Evolutionary conservation across 2,797 vertebrate genomes (phyloP).

Genomic region (Sebastes matsubarae): DNA sequence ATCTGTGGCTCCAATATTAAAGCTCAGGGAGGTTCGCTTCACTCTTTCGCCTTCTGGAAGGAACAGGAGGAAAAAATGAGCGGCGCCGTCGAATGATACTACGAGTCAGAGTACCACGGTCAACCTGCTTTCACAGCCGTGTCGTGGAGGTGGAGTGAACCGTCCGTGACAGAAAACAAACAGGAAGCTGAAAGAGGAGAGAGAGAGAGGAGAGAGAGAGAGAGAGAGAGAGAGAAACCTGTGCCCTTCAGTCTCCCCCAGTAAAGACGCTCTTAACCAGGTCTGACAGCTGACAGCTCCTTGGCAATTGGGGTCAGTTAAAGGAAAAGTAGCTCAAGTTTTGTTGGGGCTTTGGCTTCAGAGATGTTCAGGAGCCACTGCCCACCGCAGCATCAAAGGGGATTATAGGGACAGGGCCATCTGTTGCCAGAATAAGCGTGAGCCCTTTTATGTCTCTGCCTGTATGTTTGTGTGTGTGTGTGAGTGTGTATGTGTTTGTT

Average conservation of each 20-base stretch:
- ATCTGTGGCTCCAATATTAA: conserved; percentile 77
- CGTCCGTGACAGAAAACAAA: conserved; percentile 70
- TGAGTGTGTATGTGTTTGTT: conserved; percentile 32
- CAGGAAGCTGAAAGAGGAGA: conserved; percentile 61
- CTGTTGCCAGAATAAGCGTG: conserved; percentile 81
- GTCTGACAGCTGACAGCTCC: conserved; percentile 85
- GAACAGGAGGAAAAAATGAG: conserved; percentile 34
- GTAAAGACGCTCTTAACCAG: conserved; percentile 82
- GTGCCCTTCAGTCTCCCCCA: conserved; percentile 80
- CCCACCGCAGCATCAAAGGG: conserved; percentile 86
- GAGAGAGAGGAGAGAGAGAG: not conserved
- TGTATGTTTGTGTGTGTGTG: conserved; percentile 54
- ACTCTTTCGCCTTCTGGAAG: conserved; percentile 35
- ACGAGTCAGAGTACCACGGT: conserved; percentile 46
- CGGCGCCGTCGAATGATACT: conserved; percentile 28
- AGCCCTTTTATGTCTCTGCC: conserved; percentile 82
- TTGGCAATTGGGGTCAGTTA: conserved; percentile 86
- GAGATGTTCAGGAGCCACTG: conserved; percentile 85
- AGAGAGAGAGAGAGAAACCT: conserved; percentile 56
- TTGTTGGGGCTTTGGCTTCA: conserved; percentile 81
- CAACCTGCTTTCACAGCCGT: conserved; percentile 44
- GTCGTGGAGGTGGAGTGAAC: conserved; percentile 63
- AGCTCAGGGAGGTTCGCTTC: conserved; percentile 46
- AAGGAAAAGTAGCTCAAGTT: conserved; percentile 88
- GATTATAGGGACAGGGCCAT: conserved; percentile 85